These are phyloP conservation scores for Bagarius yarrelli DNA, from an alignment of 2,113 vertebrate genomes.

Conservation along the genomic window DNA sequence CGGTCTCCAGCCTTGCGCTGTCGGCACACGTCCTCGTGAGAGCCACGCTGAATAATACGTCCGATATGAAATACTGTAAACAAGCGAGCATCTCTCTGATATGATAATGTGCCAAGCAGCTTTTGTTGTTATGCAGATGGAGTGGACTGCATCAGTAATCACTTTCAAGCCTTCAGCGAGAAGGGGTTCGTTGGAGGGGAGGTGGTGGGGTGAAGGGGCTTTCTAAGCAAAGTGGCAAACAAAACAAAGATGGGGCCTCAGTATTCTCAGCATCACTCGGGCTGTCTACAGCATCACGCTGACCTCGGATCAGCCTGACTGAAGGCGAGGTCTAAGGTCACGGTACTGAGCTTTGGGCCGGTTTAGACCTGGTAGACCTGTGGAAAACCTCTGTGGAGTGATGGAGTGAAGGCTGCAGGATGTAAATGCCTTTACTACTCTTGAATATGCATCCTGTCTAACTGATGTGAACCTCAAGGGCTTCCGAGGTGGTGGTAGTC, in stretches of 20 bases:
- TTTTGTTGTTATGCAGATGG: slow-evolving; percentile 75
- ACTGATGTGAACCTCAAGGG: background rate
- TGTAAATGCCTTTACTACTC: slow-evolving; percentile 1
- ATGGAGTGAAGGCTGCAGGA: slow-evolving; percentile 17
- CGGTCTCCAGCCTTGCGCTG: slow-evolving; percentile 45
- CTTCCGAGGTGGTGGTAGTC: background rate
- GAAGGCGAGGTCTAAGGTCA: slow-evolving; percentile 25
- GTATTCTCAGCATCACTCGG: slow-evolving; percentile 14
- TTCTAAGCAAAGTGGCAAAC: slow-evolving; percentile 60
- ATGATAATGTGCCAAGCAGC: slow-evolving; percentile 71
- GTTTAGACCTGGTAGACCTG: slow-evolving; percentile 19
- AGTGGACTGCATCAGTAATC: slow-evolving; percentile 71
- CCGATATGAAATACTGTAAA: slow-evolving; percentile 66
- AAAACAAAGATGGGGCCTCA: slow-evolving; percentile 48
- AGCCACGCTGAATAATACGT: slow-evolving; percentile 70
- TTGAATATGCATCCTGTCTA: background rate
- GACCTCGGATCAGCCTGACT: slow-evolving; percentile 31
- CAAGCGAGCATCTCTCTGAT: slow-evolving; percentile 70
- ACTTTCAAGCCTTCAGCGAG: slow-evolving; percentile 70
- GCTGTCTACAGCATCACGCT: slow-evolving; percentile 20
- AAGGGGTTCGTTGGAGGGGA: slow-evolving; percentile 37
- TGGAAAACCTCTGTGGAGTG: slow-evolving; percentile 16
- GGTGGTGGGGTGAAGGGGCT: background rate
- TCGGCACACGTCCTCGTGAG: slow-evolving; percentile 57
- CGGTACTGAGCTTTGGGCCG: slow-evolving; percentile 22